Evolutionary conservation across 2,888 invertebrate species (phyloP).

Genomic region (Thymelicus acteon): DNA sequence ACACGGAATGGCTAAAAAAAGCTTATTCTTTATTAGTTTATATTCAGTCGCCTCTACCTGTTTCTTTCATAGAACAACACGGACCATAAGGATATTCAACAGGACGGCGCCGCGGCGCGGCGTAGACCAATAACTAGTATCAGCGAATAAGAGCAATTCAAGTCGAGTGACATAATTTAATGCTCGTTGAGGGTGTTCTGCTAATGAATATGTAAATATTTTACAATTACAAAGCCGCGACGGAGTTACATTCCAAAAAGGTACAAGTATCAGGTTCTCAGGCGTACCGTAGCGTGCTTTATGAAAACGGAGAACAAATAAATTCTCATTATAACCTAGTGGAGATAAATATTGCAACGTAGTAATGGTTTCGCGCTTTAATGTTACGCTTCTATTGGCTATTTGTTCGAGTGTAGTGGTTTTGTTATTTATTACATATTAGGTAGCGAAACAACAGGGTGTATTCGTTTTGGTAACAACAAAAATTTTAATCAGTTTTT

Average conservation of each 20-base stretch:
- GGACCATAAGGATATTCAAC: conserved; percentile 25
- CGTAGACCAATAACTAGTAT: conserved; percentile 33
- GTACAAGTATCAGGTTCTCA: conserved; percentile 60
- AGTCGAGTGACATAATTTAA: conserved; percentile 38
- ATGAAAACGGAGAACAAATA: conserved; percentile 75
- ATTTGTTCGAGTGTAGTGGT: conserved; percentile 43
- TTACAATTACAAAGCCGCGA: conserved; percentile 57
- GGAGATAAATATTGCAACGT: conserved; percentile 70
- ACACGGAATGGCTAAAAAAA: background rate
- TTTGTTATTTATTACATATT: conserved; percentile 37
- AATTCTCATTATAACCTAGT: conserved; percentile 73
- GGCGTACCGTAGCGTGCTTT: conserved; percentile 62
- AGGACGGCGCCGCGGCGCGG: conserved; percentile 1
- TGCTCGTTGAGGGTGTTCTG: conserved; percentile 39
- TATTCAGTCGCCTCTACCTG: conserved; percentile 1
- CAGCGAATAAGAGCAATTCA: conserved; percentile 32
- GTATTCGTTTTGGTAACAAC: conserved; percentile 20
- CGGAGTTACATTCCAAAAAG: conserved; percentile 58
- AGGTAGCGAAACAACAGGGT: conserved; percentile 28
- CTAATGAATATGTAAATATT: conserved; percentile 44
- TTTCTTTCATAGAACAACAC: conserved; percentile 33
- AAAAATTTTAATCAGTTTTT: conserved; percentile 27
- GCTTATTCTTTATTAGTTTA: background rate
- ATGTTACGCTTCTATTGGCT: conserved; percentile 64
- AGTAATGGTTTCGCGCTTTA: conserved; percentile 71